phyloP scores from a whole-genome alignment of 2,113 vertebrate genomes.

The Corythoichthys haematopterus region DNA sequence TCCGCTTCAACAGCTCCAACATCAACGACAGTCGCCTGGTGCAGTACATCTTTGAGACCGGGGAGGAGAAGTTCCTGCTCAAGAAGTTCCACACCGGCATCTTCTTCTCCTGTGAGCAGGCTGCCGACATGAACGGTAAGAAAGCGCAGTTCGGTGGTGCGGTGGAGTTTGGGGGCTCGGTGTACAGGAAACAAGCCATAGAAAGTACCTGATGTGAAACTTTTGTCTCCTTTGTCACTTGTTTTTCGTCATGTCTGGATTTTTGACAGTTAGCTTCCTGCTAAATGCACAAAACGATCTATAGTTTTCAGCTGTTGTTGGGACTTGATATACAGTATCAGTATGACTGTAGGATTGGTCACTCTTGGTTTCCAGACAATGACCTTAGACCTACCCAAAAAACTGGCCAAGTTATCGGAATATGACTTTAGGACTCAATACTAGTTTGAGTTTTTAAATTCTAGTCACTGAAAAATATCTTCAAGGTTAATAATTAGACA shows the following conservation, averaged over 20 bases:
- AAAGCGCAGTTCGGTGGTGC: neutral
- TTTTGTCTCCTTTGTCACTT: neutral
- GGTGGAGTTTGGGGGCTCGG: neutral
- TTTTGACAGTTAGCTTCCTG: neutral
- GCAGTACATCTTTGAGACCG: slow-evolving; percentile 84
- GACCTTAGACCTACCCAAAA: too few relatives aligned
- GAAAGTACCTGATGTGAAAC: neutral
- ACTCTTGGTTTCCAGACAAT: too few relatives aligned
- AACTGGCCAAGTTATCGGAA: too few relatives aligned
- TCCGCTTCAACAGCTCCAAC: slow-evolving; percentile 75
- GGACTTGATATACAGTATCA: neutral
- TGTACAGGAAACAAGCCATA: neutral
- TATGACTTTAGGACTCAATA: slow-evolving; percentile 1
- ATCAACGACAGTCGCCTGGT: slow-evolving; percentile 71
- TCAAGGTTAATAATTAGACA: neutral
- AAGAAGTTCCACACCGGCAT: slow-evolving; percentile 82
- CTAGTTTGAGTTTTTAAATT: too few relatives aligned
- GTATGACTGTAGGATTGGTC: too few relatives aligned
- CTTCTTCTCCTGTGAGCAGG: slow-evolving; percentile 85
- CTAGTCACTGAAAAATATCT: neutral
- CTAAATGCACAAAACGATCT: neutral
- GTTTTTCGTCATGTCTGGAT: neutral
- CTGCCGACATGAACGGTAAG: slow-evolving; percentile 76
- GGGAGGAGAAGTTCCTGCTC: slow-evolving; percentile 82
- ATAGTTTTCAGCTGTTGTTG: neutral